Evolutionary conservation across 1,140 invertebrate genomes (phyloP), one percentile per base, ranked within the genome.

Genomic region (Sogatella furcifera): DNA sequence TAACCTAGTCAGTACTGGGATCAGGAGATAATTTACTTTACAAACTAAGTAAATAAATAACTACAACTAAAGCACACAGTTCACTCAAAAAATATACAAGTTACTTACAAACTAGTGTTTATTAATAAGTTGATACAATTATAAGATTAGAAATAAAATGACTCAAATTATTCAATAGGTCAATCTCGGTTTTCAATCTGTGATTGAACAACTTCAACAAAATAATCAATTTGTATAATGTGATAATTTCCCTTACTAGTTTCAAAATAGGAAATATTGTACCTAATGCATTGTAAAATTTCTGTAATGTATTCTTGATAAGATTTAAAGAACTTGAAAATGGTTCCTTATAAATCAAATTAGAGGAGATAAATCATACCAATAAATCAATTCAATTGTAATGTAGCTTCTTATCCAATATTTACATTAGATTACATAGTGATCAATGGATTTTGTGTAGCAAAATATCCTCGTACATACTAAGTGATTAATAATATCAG

Each of bases 401-500:
- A n/a, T 41, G 42, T n/a, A 54, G 31, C 17, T 59, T 41, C 17
- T 31, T 52, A 59, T 52, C 24, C 24, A 28, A 28, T 38, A 38
- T 38, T 38, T 38, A 38, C 34, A 38, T 38, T 38, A 38, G 9
- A 38, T 3, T 38, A 38, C 34, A 38, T 1, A 4, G 24, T 13
- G 5, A 38, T 38, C 34, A 38, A 11, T 38, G 34, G 34, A 38
- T 11, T 52, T n/a, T 52, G 52, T 52, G 38, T 31, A 55, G 34
- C 43, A 60, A 42, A 28, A 54, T 43, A 41, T 31, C 24, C 46
- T 21, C 55, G 53, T 54, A 49, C 55, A 61, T 61, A 42, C 59
- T 61, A 61, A 54, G 55, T 54, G 55, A 54, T 55, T 55, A 52
- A 55, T 42, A 54, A 54, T 52, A 54, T 41, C 15, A 52, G 14